Evolutionary conservation across 2,888 invertebrate genomes (phyloP).

Genomic region (Trichopoda pennipes): DNA sequence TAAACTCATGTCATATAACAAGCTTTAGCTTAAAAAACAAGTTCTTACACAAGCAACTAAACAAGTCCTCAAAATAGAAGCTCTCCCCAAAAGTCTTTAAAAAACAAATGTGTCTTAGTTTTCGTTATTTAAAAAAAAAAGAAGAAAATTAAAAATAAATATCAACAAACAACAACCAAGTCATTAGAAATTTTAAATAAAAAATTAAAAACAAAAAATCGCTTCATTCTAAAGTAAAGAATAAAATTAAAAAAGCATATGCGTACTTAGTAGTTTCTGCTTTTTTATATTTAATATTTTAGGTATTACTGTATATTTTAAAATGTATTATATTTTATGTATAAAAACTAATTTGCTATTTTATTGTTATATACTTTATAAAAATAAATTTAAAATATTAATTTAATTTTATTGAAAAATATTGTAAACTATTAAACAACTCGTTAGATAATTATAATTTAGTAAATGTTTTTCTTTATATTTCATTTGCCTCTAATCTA

Average conservation of each 20-base stretch:
- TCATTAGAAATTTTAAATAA: conserved; percentile 44
- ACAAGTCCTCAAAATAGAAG: conserved; percentile 27
- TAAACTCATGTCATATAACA: conserved; percentile 47
- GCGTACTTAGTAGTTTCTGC: conserved; percentile 5
- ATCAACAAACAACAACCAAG: neutral
- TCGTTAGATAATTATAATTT: conserved; percentile 23
- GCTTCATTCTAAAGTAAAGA: neutral
- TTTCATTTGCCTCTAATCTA: conserved; percentile 31
- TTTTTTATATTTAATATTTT: conserved; percentile 49
- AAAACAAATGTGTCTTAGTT: conserved; percentile 77
- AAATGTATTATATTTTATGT: too few relatives aligned
- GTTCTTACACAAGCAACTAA: conserved; percentile 1
- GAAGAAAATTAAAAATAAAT: conserved; percentile 10
- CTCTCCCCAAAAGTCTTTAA: conserved; percentile 60
- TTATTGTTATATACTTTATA: conserved; percentile 37
- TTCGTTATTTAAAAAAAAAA: conserved; percentile 68
- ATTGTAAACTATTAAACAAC: conserved; percentile 38
- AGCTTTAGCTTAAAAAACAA: conserved; percentile 59
- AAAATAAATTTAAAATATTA: neutral
- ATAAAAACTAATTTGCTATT: conserved; percentile 4
- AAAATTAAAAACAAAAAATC: neutral
- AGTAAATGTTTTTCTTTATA: conserved; percentile 17
- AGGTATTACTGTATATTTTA: neutral
- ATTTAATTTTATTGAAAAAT: conserved; percentile 28
- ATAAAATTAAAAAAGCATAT: neutral